These are phyloP conservation scores for Auanema freiburgensis DNA, from an alignment of 2,888 invertebrate species.

Conservation along the genomic window DNA sequence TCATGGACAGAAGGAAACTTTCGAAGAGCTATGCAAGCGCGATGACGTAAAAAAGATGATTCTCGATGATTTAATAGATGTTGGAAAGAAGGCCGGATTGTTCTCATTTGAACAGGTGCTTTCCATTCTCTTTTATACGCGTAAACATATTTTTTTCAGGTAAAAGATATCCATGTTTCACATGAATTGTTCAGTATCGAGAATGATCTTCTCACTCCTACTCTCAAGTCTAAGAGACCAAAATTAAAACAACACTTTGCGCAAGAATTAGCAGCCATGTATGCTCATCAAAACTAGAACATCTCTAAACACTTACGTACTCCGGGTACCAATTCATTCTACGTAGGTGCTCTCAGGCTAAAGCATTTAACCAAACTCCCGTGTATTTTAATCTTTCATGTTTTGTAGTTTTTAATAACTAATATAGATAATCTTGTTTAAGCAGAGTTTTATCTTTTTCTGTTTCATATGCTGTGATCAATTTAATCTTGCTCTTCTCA, in stretches of 20 bases:
- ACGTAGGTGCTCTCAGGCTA: no score
- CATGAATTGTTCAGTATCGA: conserved; percentile 94
- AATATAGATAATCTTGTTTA: no score
- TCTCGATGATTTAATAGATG: conserved; percentile 82
- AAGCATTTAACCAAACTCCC: no score
- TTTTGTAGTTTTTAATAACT: no score
- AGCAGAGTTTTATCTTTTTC: no score
- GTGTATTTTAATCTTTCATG: no score
- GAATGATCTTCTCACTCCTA: conserved; percentile 92
- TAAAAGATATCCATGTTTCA: conserved; percentile 85
- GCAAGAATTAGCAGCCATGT: conserved; percentile 48
- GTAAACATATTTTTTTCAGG: conserved; percentile 58
- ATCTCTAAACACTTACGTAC: neutral
- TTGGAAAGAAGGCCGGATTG: conserved; percentile 86
- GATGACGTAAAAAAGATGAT: conserved; percentile 81
- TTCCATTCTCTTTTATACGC: neutral
- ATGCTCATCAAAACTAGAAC: conserved; percentile 39
- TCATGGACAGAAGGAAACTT: conserved; percentile 32
- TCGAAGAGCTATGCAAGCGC: conserved; percentile 54
- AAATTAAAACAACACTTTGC: conserved; percentile 54
- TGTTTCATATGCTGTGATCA: no score
- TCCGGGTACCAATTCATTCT: no score
- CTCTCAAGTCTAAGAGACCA: conserved; percentile 90
- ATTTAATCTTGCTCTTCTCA: no score
- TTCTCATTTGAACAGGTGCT: conserved; percentile 93